These are phyloP conservation scores for Zaprionus nigranus DNA, from an alignment of 1,140 invertebrate genomes.

Conservation along the genomic window DNA sequence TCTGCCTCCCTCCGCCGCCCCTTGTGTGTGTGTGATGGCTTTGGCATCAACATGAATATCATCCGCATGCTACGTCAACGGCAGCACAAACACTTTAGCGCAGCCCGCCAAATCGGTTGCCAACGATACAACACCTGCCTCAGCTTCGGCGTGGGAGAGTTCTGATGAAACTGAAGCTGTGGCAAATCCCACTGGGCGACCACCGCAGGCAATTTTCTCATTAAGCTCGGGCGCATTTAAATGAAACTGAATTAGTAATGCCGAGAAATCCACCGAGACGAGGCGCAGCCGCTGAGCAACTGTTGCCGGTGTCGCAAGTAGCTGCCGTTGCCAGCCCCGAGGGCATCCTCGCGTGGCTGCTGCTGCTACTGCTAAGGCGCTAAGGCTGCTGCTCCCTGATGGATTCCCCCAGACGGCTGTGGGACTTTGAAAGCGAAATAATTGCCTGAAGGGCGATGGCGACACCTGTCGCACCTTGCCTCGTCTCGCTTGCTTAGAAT, in stretches of 20 bases:
- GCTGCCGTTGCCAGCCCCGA: conserved; percentile 13
- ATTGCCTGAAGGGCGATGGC: conserved; percentile 70
- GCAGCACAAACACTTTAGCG: conserved; percentile 29
- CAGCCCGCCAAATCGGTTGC: conserved; percentile 22
- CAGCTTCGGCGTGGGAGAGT: neutral
- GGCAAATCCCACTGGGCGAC: conserved; percentile 45
- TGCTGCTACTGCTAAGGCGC: conserved; percentile 6
- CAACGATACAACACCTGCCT: conserved; percentile 42
- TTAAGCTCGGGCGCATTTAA: conserved; percentile 78
- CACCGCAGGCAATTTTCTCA: conserved; percentile 81
- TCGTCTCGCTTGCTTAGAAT: conserved; percentile 3
- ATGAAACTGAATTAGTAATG: conserved; percentile 83
- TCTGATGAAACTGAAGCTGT: conserved; percentile 6
- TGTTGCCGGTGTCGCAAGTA: conserved; percentile 36
- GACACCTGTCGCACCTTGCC: conserved; percentile 36
- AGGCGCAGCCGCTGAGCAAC: conserved; percentile 29
- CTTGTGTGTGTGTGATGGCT: conserved; percentile 1
- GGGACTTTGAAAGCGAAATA: conserved; percentile 63
- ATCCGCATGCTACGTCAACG: conserved; percentile 32
- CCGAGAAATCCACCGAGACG: conserved; percentile 54
- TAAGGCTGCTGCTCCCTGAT: conserved; percentile 39
- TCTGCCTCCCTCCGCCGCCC: too few species aligned
- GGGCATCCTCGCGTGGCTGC: conserved; percentile 6
- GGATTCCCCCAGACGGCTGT: conserved; percentile 57
- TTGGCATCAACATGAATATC: conserved; percentile 36